Base-by-base conservation (phyloP, 2,113 vertebrate genomes). In the Phyllopteryx taeniolatus region DNA sequence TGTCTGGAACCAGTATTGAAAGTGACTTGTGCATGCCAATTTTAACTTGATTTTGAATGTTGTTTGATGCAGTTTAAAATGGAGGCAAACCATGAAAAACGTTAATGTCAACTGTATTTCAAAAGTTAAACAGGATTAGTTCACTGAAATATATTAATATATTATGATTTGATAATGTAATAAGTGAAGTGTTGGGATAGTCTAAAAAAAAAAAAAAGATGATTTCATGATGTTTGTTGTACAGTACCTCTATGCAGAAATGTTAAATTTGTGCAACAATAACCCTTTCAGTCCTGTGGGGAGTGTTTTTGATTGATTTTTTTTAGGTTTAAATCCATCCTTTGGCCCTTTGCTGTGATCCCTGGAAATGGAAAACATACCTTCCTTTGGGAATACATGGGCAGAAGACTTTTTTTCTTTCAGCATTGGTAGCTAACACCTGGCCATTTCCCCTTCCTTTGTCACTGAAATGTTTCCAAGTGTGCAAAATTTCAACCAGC, bases 351-450 rank as follows among this genome's bases (percentile, higher is more conserved):
- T 93, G 90, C 88, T 90, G 93, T 93, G 92, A 94, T 90, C 90
- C 83, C 77, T 86, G 94, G 94, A 93, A 93, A 91, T 92, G 93
- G 92, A 95, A 91, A 92, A 90, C 86, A 78, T 80, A 59, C 65
- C 70, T 31, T 53, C 35, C n/a, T 60, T 47, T 74, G 77, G 77
- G 73, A 80, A 47, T 78, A 84, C 81, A 85, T 87, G 92, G 92
- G 87, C 91, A 86, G 95, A 97, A 96, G 95, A 96, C 74, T 71
- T 84, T 85, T 77, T 84, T 85, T 75, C 65, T n/a, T 63, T 79
- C 75, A 87, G 67, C 31, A 60, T 76, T 84, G 88, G 84, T 88
- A 86, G 87, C 87, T 89, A 80, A 72, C 59, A 70, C 77, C 27
- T 46, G 62, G 31, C 75, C 54, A 46, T 20, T 64, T 82, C 76